A percentile compares a stretch with the other conserved stretches of the same genome.
phyloP scores from a whole-genome alignment of 2,888 invertebrate genomes.

The Antheraea yamamai region DNA sequence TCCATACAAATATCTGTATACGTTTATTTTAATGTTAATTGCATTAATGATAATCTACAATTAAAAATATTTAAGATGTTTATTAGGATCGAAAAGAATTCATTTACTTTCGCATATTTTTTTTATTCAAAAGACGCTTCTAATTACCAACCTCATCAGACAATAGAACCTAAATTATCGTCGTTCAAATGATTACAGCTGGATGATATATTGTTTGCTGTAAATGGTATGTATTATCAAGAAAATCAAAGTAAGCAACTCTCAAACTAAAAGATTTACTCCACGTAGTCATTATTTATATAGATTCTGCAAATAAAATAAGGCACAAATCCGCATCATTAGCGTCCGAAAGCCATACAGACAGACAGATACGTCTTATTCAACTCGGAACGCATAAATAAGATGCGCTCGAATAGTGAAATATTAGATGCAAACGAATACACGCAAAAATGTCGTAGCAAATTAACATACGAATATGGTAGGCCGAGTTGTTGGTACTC shows the following conservation, averaged over 20 bases:
- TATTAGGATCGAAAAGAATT: neutral
- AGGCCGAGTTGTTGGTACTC: constrained; percentile 26
- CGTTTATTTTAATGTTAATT: neutral
- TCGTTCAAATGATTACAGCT: too few relatives aligned
- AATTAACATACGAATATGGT: constrained; percentile 73
- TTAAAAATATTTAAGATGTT: neutral
- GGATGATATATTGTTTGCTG: neutral
- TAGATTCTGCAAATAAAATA: constrained; percentile 63
- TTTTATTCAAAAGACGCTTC: too few relatives aligned
- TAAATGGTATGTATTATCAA: neutral
- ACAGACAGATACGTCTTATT: constrained; percentile 71
- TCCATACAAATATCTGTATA: neutral
- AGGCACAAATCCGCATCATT: constrained; percentile 69
- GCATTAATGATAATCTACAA: neutral
- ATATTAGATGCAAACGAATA: constrained; percentile 78
- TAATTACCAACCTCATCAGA: too few relatives aligned
- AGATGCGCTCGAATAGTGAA: constrained; percentile 64
- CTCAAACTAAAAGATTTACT: constrained; percentile 42
- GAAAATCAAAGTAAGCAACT: constrained; percentile 30
- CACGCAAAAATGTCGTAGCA: constrained; percentile 68
- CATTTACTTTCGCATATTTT: too few relatives aligned
- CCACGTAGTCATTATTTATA: constrained; percentile 64
- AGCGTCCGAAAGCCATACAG: constrained; percentile 61
- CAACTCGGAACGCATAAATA: constrained; percentile 64
- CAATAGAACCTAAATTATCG: too few relatives aligned